Base-by-base conservation (phyloP, 1,140 invertebrate species). In the Trachymyrmex septentrionalis region DNA sequence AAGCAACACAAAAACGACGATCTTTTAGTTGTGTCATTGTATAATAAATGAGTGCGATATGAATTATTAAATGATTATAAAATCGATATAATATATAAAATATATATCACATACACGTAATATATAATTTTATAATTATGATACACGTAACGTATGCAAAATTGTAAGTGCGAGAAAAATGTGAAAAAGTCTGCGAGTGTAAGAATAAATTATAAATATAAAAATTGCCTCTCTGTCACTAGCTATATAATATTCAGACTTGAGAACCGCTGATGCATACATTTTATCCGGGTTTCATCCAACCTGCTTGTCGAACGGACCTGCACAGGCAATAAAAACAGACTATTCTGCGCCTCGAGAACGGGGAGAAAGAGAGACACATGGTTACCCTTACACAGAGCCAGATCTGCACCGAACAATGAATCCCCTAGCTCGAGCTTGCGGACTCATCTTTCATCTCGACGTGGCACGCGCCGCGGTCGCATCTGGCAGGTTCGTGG, bases 361-460 rank as follows among this genome's bases (percentile, higher is more conserved):
- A 44, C 34, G 48, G 48, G 73, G 59, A 53, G 71, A 44, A n/a
- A 63, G 82, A 78, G 73, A 85, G 72, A 44, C 24, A 75, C 80
- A 75, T 75, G 80, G 69, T 73, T 84, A 75, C 69, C 55, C 80
- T 84, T 61, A 48, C 69, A 75, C 55, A 84, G 80, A 73, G 75
- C 80, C 87, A 53, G 75, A 85, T 78, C 78, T 76, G 75, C 78
- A 82, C 72, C 76, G 84, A 82, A 94, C 91, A 93, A 93, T 93
- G 89, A 88, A 55, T 85, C 85, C 63, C 88, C 88, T 77, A 59
- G 85, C 90, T 82, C 77, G 86, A 78, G 84, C 76, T 84, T 87
- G 89, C 87, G 85, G 89, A 92, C 89, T 93, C 93, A 93, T 94
- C 92, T 93, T 94, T 94, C 93, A 94, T 93, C 91, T 92, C 91